phyloP scores from a whole-genome alignment of 2,797 vertebrate species.

The Vireo griseus region DNA sequence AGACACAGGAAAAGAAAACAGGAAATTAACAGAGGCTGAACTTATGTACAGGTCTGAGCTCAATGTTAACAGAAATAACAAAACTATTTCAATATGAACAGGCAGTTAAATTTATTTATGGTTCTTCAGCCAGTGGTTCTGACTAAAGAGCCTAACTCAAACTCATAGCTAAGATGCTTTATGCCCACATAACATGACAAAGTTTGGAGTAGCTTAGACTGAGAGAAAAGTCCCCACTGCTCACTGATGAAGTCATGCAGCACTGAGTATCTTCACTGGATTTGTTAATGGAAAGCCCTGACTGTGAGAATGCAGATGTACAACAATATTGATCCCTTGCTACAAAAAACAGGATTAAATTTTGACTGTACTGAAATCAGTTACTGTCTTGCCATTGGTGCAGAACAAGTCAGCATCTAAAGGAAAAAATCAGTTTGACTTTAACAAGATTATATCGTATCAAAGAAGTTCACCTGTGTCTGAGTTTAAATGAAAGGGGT shows the following conservation, averaged over 20 bases:
- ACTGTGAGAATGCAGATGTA: not conserved
- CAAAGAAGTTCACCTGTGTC: not conserved
- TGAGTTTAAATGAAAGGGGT: not conserved
- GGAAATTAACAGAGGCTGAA: not conserved
- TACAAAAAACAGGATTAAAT: not conserved
- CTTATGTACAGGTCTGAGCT: not conserved
- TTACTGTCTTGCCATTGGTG: not conserved
- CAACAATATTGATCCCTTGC: not conserved
- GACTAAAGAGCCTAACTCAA: not conserved
- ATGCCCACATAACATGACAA: not conserved
- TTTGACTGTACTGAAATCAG: not conserved
- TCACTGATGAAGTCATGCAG: not conserved
- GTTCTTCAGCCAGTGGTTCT: not conserved
- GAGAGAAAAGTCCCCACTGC: not conserved
- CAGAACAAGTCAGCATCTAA: not conserved
- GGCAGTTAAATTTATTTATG: not conserved
- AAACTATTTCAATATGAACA: not conserved
- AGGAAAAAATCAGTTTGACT: not conserved
- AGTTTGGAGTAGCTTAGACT: not conserved
- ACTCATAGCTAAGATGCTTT: not conserved
- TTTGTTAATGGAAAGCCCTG: not conserved
- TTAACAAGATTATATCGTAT: not conserved
- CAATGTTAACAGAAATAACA: not conserved
- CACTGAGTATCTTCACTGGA: not conserved
- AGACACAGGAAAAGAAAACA: not conserved